These are phyloP conservation scores for Protosalanx chinensis DNA, from an alignment of 2,797 vertebrate species.

Conservation along the genomic window DNA sequence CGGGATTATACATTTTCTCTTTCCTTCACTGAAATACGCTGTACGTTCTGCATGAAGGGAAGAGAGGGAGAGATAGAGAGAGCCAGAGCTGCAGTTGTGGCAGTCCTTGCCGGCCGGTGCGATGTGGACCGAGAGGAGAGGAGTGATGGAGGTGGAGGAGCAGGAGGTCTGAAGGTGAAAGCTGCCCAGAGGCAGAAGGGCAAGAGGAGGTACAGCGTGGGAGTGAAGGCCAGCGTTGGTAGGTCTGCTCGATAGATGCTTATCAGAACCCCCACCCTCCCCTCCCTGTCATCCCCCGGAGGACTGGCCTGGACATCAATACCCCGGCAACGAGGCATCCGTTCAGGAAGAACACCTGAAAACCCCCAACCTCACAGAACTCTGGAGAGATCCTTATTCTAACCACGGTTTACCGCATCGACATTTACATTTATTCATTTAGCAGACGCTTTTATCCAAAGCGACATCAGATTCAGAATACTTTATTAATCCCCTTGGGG, in stretches of 20 bases:
- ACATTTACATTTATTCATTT: too few relatives aligned
- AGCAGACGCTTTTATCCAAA: too few relatives aligned
- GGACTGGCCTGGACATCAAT: conserved; percentile 30
- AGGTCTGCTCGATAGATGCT: conserved; percentile 39
- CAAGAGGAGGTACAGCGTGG: conserved; percentile 26
- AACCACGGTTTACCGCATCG: too few relatives aligned
- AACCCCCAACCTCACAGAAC: not conserved
- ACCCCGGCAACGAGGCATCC: conserved; percentile 7
- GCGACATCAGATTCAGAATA: too few relatives aligned
- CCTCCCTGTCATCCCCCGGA: not conserved
- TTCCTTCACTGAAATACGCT: not conserved
- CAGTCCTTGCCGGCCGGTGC: too few relatives aligned
- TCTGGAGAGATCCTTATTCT: too few relatives aligned
- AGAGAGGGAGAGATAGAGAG: not conserved
- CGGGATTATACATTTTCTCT: not conserved
- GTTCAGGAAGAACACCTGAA: not conserved
- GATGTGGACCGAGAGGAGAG: not conserved
- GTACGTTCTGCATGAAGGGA: not conserved
- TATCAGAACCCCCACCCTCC: not conserved
- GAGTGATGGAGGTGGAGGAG: not conserved
- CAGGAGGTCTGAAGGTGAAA: conserved; percentile 17
- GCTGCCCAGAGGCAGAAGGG: conserved; percentile 11
- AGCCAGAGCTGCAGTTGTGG: not conserved
- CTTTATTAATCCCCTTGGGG: too few relatives aligned
- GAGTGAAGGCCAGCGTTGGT: conserved; percentile 16